Evolutionary conservation across 2,797 vertebrate species (phyloP), one percentile per base, ranked within the genome.

Genomic region (Lutjanus argentimaculatus): DNA sequence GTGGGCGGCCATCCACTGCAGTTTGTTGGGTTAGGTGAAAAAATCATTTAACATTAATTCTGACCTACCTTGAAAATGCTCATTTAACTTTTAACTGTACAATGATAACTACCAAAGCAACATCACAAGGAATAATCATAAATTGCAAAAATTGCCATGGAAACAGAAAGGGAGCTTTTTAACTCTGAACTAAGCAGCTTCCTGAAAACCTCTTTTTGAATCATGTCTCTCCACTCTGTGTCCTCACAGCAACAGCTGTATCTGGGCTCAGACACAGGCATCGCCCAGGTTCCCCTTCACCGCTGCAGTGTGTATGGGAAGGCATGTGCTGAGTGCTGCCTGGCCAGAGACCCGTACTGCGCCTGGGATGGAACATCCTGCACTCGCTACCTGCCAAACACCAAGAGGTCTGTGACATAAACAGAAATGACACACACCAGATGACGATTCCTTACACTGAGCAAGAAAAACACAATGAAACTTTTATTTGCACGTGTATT

Each of bases 181-280:
- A n/a, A 51, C 59, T 59, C n/a, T 68, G 49, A 55, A n/a, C 3
- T 17, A n/a, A 22, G 1, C 21, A 21, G 17, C 49, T 22, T 70
- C 19, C 49, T 69, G 2, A 75, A 62, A 5, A 15, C 48, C 56
- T 57, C 16, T 70, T 22, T 14, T 59, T n/a, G 22, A 83, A 71
- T n/a, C 0, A 0, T 56, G n/a, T 70, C 63, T 22, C 2, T 69
- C 42, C 25, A 8, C 25, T 58, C 10, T 46, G 11, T 75, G 30
- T 83, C 77, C 86, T 68, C 51, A 56, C 92, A 99, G 98, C 98
- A 99, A 96, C 98, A 99, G 94, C 96, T 99, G 75, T 99, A 99
- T 0, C 87, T 97, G 3, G 95, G 97, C 79, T 98, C 98, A 0
- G 91, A 95, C 79, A 95, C 94, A 0, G 96, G 95, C 0, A 90